A percentile compares a stretch with the other conserved stretches of the same genome.
Conservation (phyloP, 92 coral and sea anemone genomes). For the Umimayanthus chanpuru region DNA sequence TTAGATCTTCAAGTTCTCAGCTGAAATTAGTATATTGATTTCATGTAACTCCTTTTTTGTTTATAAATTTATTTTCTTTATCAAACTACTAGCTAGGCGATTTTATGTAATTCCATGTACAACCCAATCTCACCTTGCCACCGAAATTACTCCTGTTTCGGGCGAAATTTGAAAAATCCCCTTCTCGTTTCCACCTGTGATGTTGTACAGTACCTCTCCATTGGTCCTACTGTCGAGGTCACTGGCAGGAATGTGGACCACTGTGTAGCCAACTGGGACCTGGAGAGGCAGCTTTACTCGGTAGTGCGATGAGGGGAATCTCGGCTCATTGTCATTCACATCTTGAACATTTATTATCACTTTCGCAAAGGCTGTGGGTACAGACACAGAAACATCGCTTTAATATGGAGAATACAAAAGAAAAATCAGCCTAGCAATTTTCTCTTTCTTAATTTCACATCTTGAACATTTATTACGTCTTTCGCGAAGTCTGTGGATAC, state of each 20-base stretch:
- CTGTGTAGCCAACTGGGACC: constrained; percentile 61
- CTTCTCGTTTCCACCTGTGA: constrained; percentile 65
- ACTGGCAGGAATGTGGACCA: constrained; percentile 67
- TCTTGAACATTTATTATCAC: constrained; percentile 76
- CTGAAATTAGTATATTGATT: no score
- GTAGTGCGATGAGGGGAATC: constrained; percentile 65
- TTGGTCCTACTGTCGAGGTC: constrained; percentile 79
- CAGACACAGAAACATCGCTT: background rate
- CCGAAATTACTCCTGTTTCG: constrained; percentile 65
- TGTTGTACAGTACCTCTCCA: constrained; percentile 53
- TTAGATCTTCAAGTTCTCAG: no score
- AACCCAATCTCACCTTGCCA: constrained; percentile 35
- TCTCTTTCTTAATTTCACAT: no score
- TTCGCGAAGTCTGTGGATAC: no score
- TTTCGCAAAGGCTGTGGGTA: constrained; percentile 65
- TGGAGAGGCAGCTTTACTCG: constrained; percentile 61
- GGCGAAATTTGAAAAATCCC: constrained; percentile 68
- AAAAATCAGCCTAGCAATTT: no score
- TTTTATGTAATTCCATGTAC: no score
- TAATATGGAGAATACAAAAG: no score
- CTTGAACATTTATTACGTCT: no score
- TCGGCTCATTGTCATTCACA: constrained; percentile 83
- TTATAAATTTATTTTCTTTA: no score
- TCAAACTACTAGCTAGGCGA: no score
- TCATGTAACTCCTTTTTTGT: no score